Evolutionary conservation across 2,797 vertebrate species (phyloP).

Genomic region (Sebastes minor): DNA sequence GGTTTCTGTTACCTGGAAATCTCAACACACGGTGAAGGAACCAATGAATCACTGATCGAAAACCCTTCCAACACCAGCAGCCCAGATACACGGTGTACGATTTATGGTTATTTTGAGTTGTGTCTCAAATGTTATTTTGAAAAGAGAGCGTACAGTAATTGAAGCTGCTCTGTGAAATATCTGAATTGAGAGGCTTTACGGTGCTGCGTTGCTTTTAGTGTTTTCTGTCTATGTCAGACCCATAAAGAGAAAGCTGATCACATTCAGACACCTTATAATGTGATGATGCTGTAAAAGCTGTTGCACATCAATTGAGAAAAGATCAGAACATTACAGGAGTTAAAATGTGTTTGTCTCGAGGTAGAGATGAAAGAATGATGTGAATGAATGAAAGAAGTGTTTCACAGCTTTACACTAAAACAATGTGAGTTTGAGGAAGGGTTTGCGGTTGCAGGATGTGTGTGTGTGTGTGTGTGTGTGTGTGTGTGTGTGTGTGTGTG

Average conservation of each 20-base stretch:
- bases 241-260: background rate
- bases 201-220: background rate
- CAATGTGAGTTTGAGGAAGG: background rate
- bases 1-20: no score
- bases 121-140: background rate
- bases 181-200: background rate
- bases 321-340: background rate
- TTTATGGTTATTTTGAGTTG: background rate
- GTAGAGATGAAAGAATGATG: no score
- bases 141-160: background rate
- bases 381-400: background rate
- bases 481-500: no score
- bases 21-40: background rate
- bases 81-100: background rate
- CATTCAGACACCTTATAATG: background rate
- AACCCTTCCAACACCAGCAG: background rate
- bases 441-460: background rate
- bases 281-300: background rate
- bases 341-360: background rate
- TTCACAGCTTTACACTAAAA: background rate
- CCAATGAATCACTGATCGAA: background rate
- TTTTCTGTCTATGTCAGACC: background rate
- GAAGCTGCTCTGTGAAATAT: background rate
- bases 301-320: background rate
- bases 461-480: background rate